These are phyloP conservation scores for Theristicus caerulescens DNA, from an alignment of 2,113 vertebrate species.

Conservation along the genomic window DNA sequence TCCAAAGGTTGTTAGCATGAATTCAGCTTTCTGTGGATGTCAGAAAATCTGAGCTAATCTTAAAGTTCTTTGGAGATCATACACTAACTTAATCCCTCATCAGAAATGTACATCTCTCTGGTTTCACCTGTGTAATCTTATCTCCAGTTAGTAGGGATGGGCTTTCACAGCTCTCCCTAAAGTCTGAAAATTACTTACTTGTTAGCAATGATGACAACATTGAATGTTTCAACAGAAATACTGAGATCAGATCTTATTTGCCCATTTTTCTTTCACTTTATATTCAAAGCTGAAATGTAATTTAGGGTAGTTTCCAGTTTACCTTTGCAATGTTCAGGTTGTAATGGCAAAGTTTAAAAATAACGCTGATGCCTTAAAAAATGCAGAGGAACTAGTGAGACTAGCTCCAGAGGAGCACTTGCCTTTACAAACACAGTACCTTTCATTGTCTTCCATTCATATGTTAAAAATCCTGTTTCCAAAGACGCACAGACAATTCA, in stretches of 20 bases:
- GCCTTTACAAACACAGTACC: neutral
- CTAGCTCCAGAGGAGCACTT: neutral
- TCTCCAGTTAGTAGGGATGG: neutral
- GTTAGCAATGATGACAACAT: neutral
- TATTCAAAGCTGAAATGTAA: neutral
- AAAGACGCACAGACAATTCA: neutral
- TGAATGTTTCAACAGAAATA: neutral
- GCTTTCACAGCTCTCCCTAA: neutral
- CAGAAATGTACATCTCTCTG: neutral
- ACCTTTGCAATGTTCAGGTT: neutral
- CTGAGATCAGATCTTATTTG: neutral
- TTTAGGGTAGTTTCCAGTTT: neutral
- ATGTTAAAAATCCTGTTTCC: neutral
- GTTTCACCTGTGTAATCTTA: neutral
- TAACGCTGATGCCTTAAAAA: neutral
- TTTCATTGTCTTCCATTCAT: neutral
- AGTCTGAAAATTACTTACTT: neutral
- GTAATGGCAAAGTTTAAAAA: neutral
- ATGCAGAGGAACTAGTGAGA: neutral
- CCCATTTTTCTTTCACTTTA: neutral
- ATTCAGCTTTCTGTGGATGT: neutral
- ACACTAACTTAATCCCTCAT: neutral
- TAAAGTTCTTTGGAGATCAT: neutral
- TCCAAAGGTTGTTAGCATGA: neutral
- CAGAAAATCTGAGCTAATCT: neutral